A percentile compares a stretch with the other conserved stretches of the same genome.
Evolutionary conservation across 2,797 vertebrate genomes (phyloP).

Genomic region (Glyptemys insculpta): DNA sequence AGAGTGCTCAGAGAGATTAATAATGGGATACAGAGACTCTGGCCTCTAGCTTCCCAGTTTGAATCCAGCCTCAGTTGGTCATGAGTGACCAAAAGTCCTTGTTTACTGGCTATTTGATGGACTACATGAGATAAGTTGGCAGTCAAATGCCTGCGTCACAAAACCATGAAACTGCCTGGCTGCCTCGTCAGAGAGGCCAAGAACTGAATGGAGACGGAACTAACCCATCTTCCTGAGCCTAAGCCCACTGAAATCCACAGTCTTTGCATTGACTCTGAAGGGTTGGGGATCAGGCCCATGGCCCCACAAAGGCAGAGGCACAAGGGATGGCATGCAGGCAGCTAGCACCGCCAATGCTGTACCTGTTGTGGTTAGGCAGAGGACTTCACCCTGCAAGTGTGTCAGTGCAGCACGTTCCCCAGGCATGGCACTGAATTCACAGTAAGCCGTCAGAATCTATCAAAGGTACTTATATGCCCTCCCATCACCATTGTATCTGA

Average conservation of each 20-base stretch:
- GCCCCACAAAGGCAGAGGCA: background rate
- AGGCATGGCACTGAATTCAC: background rate
- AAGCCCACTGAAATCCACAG: background rate
- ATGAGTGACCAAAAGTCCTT: background rate
- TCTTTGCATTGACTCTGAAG: background rate
- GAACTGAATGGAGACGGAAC: background rate
- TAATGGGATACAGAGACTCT: background rate
- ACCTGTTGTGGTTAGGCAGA: background rate
- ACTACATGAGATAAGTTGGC: background rate
- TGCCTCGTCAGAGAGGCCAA: background rate
- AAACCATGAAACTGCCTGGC: background rate
- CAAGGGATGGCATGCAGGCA: background rate
- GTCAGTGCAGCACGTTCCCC: background rate
- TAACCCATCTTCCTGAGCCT: conserved; percentile 8
- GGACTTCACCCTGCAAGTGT: background rate
- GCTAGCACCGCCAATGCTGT: background rate
- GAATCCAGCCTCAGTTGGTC: background rate
- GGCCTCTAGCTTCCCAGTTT: background rate
- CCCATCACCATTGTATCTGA: background rate
- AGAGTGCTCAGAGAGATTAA: background rate
- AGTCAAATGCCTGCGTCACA: background rate
- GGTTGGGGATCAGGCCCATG: background rate
- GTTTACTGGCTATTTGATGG: background rate
- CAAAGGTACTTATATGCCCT: background rate
- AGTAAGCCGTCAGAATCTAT: background rate